Percentiles rank a stretch among this genome's conserved stretches.
Evolutionary conservation across 2,888 invertebrate species (phyloP).

Genomic region (Matsumyia berberina): DNA sequence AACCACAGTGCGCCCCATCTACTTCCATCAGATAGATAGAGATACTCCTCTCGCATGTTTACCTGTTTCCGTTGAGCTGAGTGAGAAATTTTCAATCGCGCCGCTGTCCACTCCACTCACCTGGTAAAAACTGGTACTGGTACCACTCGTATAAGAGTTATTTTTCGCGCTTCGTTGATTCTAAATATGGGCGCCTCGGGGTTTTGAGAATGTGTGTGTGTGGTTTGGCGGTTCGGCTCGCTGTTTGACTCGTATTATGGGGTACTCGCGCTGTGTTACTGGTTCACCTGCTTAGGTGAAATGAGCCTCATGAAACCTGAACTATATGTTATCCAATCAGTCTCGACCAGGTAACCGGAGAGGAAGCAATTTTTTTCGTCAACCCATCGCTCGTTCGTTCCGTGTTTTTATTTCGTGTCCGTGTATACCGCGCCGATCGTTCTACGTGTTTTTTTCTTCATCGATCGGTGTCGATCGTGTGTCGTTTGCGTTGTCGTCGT

Average conservation of each 20-base stretch:
- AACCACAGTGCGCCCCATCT: slow-evolving; percentile 33
- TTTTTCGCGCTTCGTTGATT: slow-evolving; percentile 43
- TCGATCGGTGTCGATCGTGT: slow-evolving; percentile 55
- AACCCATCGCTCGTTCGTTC: slow-evolving; percentile 59
- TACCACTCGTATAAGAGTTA: slow-evolving; percentile 73
- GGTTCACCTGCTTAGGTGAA: slow-evolving; percentile 77
- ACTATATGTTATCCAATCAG: slow-evolving; percentile 84
- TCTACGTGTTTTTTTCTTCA: slow-evolving; percentile 54
- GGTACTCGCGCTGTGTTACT: slow-evolving; percentile 70
- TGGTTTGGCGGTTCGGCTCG: slow-evolving; percentile 7
- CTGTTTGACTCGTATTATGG: slow-evolving; percentile 60
- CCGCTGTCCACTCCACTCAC: slow-evolving; percentile 37
- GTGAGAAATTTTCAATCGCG: slow-evolving; percentile 8
- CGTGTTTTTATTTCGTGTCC: slow-evolving; percentile 42
- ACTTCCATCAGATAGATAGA: slow-evolving; percentile 44
- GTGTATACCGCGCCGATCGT: slow-evolving; percentile 28
- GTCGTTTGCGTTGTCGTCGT: slow-evolving; percentile 29
- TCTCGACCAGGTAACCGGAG: slow-evolving; percentile 84
- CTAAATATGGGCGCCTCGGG: slow-evolving; percentile 49
- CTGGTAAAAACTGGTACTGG: slow-evolving; percentile 36
- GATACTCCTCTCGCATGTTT: slow-evolving; percentile 50
- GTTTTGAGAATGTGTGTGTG: slow-evolving; percentile 8
- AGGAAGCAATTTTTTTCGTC: slow-evolving; percentile 79
- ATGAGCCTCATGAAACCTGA: slow-evolving; percentile 82
- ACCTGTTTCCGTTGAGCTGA: slow-evolving; percentile 50